Conservation (phyloP, 2,888 invertebrate species). For the Drosophila prostipennis region DNA sequence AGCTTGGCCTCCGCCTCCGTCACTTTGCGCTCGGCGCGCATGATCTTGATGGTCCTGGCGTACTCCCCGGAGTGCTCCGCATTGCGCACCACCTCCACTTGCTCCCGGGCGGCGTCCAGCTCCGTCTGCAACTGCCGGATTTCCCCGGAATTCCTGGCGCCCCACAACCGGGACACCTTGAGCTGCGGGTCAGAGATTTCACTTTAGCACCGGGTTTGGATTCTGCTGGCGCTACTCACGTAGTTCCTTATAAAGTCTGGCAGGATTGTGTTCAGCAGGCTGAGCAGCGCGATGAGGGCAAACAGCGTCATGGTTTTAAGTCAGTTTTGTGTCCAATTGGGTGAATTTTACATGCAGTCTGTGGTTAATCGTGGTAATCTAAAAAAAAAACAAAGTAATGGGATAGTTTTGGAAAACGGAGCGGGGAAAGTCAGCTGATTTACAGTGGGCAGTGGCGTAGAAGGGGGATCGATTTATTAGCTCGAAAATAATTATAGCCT, state of each 20-base stretch:
- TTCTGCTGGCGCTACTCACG: constrained; percentile 36
- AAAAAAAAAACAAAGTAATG: constrained; percentile 35
- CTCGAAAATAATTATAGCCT: too few species aligned
- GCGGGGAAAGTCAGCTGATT: constrained; percentile 6
- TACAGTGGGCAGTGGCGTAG: not conserved
- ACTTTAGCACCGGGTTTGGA: not conserved
- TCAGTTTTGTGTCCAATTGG: constrained; percentile 36
- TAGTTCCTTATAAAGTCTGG: constrained; percentile 66
- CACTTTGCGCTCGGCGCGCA: constrained; percentile 80
- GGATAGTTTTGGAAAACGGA: constrained; percentile 1
- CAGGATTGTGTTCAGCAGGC: constrained; percentile 65
- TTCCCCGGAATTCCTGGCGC: not conserved
- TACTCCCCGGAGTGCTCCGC: constrained; percentile 73
- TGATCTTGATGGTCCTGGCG: constrained; percentile 67
- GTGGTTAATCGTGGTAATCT: constrained; percentile 6
- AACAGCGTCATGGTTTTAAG: constrained; percentile 57
- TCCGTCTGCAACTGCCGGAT: constrained; percentile 43
- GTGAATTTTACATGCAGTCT: not conserved
- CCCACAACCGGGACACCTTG: constrained; percentile 67
- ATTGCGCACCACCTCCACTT: constrained; percentile 60
- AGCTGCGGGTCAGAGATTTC: constrained; percentile 40
- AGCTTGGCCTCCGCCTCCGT: constrained; percentile 60
- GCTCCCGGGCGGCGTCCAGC: constrained; percentile 62
- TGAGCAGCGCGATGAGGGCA: constrained; percentile 56
- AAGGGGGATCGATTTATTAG: not conserved